Percentiles rank a stretch among this genome's conserved stretches.
phyloP scores from a whole-genome alignment of 2,797 vertebrate species.

The Triplophysa bombifrons region DNA sequence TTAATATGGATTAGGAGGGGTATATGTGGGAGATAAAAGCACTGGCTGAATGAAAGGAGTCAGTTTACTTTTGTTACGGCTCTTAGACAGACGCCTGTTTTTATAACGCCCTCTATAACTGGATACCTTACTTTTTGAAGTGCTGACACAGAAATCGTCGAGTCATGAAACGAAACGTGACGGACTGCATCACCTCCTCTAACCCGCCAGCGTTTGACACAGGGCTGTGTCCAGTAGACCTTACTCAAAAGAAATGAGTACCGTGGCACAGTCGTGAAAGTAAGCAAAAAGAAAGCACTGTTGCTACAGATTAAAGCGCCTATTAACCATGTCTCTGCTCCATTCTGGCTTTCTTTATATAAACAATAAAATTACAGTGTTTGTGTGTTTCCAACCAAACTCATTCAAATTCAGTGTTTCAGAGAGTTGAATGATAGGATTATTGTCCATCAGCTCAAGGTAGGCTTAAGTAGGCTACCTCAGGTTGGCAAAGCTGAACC shows the following conservation, averaged over 20 bases:
- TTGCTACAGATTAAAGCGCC: background rate
- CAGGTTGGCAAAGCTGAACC: background rate
- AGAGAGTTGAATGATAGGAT: background rate
- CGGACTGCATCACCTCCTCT: slow-evolving; percentile 64
- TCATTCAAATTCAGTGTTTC: background rate
- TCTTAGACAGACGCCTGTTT: slow-evolving; percentile 38
- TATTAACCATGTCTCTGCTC: too few relatives aligned
- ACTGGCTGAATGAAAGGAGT: slow-evolving; percentile 35
- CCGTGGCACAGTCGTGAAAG: background rate
- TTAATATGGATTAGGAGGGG: background rate
- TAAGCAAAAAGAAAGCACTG: too few relatives aligned
- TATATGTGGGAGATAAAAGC: slow-evolving; percentile 34
- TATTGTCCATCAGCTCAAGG: background rate
- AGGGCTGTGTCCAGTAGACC: background rate
- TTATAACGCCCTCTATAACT: slow-evolving; percentile 46
- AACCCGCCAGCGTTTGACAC: slow-evolving; percentile 4
- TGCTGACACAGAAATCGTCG: slow-evolving; percentile 59
- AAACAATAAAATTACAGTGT: too few relatives aligned
- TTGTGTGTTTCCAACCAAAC: too few relatives aligned
- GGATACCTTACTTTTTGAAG: slow-evolving; percentile 58
- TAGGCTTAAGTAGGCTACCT: too few relatives aligned
- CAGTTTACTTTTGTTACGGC: slow-evolving; percentile 37
- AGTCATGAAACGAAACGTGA: slow-evolving; percentile 75
- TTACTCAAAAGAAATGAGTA: background rate
- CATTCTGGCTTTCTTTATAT: too few relatives aligned